A percentile compares a stretch with the other conserved stretches of the same genome.
Evolutionary conservation across 1,140 invertebrate genomes (phyloP).

Genomic region (Matsumurasca onukii): DNA sequence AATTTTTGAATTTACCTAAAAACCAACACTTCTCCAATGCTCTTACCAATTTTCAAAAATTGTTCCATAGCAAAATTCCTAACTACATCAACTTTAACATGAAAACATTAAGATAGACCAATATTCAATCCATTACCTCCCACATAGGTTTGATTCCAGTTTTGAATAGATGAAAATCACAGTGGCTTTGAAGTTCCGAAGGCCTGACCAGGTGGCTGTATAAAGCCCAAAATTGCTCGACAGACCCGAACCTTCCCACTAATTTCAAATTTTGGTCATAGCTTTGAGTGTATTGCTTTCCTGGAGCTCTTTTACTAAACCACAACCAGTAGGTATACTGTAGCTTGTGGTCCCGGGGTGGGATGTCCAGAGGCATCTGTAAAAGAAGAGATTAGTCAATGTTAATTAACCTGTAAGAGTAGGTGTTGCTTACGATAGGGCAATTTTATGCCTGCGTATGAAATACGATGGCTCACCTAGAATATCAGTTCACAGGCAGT

Average conservation of each 20-base stretch:
- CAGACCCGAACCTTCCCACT: constrained; percentile 82
- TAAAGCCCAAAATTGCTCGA: constrained; percentile 96
- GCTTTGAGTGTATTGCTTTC: constrained; percentile 64
- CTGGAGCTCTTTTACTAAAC: constrained; percentile 75
- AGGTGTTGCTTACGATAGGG: neutral
- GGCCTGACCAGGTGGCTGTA: constrained; percentile 91
- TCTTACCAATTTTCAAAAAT: too few species aligned
- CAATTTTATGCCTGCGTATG: too few species aligned
- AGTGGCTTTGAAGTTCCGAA: constrained; percentile 83
- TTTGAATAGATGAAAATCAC: constrained; percentile 98
- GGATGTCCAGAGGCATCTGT: constrained; percentile 63
- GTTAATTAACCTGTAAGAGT: neutral
- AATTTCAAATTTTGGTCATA: constrained; percentile 73
- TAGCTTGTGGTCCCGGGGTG: constrained; percentile 77
- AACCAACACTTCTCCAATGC: too few species aligned
- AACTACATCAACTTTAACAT: too few species aligned
- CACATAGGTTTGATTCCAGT: constrained; percentile 98
- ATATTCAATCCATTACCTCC: constrained; percentile 73
- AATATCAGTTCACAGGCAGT: neutral
- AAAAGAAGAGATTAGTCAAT: neutral
- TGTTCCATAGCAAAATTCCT: too few species aligned
- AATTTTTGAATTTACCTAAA: too few species aligned
- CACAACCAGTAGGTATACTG: constrained; percentile 90
- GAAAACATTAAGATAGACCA: too few species aligned
- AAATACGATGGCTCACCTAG: neutral